Evolutionary conservation across 2,113 vertebrate genomes (phyloP).

Genomic region (Dissostichus mawsoni): DNA sequence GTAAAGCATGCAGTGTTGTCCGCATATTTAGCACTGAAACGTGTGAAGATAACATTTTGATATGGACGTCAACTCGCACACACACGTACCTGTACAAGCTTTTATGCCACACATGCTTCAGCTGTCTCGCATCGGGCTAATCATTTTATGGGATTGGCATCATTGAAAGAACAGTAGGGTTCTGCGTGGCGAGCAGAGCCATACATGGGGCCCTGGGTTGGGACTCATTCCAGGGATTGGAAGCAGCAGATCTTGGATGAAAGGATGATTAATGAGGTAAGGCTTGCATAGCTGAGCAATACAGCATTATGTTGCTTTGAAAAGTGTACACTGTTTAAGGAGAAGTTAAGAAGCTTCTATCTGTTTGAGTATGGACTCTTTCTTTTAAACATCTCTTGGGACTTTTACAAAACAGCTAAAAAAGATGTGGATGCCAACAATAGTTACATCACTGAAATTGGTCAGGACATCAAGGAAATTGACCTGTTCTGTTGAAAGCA

Average conservation of each 20-base stretch:
- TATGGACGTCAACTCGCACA: constrained; percentile 19
- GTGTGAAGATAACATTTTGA: constrained; percentile 29
- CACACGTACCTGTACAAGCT: not conserved
- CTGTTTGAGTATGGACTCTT: not conserved
- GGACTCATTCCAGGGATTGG: constrained; percentile 58
- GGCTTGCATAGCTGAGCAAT: constrained; percentile 17
- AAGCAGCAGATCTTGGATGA: constrained; percentile 56
- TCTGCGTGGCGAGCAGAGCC: not conserved
- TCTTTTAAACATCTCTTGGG: not conserved
- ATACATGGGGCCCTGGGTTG: constrained; percentile 71
- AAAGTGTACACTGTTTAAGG: not conserved
- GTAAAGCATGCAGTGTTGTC: not conserved
- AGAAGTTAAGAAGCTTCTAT: not conserved
- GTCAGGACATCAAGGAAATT: no score
- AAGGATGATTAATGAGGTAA: constrained; percentile 74
- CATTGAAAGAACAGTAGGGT: constrained; percentile 19
- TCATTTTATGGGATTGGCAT: constrained; percentile 25
- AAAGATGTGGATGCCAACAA: no score
- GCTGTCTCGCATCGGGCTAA: constrained; percentile 4
- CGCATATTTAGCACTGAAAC: constrained; percentile 39
- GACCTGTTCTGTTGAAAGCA: no score
- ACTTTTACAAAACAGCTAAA: not conserved
- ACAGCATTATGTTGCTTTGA: constrained; percentile 3
- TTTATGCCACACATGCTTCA: not conserved
- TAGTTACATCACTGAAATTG: no score